Evolutionary conservation across 2,797 vertebrate species (phyloP), one percentile per base, ranked within the genome.

Genomic region (Calcarius lapponicus): DNA sequence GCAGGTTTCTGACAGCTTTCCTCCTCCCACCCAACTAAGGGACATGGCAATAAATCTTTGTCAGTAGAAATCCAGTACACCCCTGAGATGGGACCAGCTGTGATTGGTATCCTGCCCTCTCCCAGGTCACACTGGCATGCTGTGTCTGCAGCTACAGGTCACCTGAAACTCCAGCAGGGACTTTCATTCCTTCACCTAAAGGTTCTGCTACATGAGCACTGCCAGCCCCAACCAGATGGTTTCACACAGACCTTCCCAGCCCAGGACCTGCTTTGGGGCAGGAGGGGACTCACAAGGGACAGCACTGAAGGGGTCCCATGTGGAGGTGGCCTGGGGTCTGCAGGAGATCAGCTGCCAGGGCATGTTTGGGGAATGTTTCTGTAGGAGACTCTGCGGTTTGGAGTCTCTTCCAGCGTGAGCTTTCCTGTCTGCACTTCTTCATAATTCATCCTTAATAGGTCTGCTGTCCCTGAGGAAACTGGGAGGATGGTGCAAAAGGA

Each of bases 21-120:
- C n/a, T 93, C 56, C 71, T 76, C 45, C 75, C 60, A 74, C 50
- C 24, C 73, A 60, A 10, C 71, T 67, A 47, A 90, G 91, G 58
- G 56, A 91, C 45, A 31, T 15, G n/a, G 82, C 92, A 95, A 86
- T 92, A 96, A 96, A 90, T 94, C 91, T 83, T 83, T 81, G 73
- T 88, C 88, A 81, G 79, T 71, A 67, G 91, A 89, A 96, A 95
- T 73, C 28, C 4, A 5, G 69, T 86, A 80, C 31, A 19, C 67
- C 29, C 42, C 28, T 40, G 69, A 72, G 79, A 38, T 9, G 0
- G 0, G 24, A 74, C 31, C 57, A 48, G 48, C 72, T 67, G 64
- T 1, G 10, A 8, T 24, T 42, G 51, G 86, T 43, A 43, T 72
- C 38, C 8, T 13, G 31, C 3, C 0, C 34, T 13, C 21, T 45